A percentile compares a stretch with the other conserved stretches of the same genome.
Conservation (phyloP, 2,888 invertebrate genomes). For the Crepidodera aurea region DNA sequence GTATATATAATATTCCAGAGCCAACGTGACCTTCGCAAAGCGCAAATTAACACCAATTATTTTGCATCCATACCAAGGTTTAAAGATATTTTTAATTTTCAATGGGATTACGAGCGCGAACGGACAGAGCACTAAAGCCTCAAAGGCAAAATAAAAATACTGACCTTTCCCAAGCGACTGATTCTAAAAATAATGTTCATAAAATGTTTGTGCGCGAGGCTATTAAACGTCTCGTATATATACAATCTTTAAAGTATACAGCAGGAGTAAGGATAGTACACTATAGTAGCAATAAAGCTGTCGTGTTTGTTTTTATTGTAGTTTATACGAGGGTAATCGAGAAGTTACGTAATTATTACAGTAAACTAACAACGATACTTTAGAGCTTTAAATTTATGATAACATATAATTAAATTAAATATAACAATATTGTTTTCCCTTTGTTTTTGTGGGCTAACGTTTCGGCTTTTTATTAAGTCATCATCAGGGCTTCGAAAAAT, state of each 20-base stretch:
- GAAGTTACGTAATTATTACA: too few species aligned
- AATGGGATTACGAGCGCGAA: slow-evolving; percentile 16
- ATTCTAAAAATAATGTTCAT: slow-evolving; percentile 40
- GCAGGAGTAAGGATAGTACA: too few species aligned
- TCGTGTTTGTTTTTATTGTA: too few species aligned
- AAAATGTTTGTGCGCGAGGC: slow-evolving; percentile 25
- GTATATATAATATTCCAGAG: neutral
- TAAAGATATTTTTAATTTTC: slow-evolving; percentile 24
- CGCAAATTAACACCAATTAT: slow-evolving; percentile 23
- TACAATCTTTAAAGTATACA: neutral
- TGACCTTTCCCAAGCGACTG: slow-evolving; percentile 37
- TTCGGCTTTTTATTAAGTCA: too few species aligned
- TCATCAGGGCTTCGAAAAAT: too few species aligned
- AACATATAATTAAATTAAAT: too few species aligned
- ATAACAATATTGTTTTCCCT: too few species aligned
- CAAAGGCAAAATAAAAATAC: slow-evolving; percentile 33
- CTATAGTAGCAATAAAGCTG: too few species aligned
- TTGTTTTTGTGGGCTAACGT: too few species aligned
- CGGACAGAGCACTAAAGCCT: slow-evolving; percentile 3
- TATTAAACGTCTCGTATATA: slow-evolving; percentile 15
- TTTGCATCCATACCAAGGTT: slow-evolving; percentile 18
- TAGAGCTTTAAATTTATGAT: too few species aligned
- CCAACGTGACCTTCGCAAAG: slow-evolving; percentile 19
- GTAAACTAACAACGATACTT: too few species aligned
- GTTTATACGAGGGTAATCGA: neutral